Conservation (phyloP, 2,888 invertebrate genomes). For the Marasmarcha lunaedactyla region DNA sequence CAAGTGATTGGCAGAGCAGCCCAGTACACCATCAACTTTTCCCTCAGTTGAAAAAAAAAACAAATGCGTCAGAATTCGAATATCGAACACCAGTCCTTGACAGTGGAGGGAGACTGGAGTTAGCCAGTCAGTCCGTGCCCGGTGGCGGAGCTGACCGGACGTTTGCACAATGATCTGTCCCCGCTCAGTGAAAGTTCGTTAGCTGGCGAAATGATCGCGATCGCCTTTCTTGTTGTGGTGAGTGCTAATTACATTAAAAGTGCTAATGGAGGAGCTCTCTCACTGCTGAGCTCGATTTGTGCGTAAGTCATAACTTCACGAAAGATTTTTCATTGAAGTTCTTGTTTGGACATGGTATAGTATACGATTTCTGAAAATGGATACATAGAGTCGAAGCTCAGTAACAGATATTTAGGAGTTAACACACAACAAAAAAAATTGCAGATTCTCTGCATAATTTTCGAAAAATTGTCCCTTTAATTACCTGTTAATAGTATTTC, state of each 20-base stretch:
- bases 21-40: constrained; percentile 39
- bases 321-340: too few species aligned
- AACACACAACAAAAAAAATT: too few species aligned
- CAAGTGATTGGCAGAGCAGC: constrained; percentile 3
- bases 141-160: constrained; percentile 38
- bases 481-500: too few species aligned
- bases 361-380: too few species aligned
- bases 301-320: constrained; percentile 7
- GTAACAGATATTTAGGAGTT: too few species aligned
- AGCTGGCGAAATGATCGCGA: constrained; percentile 58
- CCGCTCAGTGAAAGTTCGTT: constrained; percentile 63
- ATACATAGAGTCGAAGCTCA: too few species aligned
- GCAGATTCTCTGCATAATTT: too few species aligned
- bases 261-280: constrained; percentile 41
- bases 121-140: constrained; percentile 45
- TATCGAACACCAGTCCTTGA: constrained; percentile 38
- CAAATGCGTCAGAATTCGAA: constrained; percentile 32
- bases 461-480: too few species aligned
- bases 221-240: constrained; percentile 67
- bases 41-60: constrained; percentile 28
- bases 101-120: constrained; percentile 21
- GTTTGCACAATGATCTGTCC: constrained; percentile 42
- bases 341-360: too few species aligned
- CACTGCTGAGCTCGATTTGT: constrained; percentile 22
- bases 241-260: constrained; percentile 56